Evolutionary conservation across 2,888 invertebrate genomes (phyloP).

Genomic region (Clivina fossor): DNA sequence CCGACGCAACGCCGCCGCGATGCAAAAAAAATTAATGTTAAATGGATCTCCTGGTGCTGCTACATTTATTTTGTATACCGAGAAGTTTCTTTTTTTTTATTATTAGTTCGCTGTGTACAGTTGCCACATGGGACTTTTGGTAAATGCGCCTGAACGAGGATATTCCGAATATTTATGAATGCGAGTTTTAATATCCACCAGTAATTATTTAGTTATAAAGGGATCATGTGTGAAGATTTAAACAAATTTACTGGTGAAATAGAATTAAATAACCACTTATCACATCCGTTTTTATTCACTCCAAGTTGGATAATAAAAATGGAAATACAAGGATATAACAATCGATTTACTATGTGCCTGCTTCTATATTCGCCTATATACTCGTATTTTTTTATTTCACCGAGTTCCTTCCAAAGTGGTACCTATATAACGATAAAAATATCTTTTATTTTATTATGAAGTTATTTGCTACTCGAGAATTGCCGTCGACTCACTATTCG

Average conservation of each 20-base stretch:
- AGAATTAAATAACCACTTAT: too few species aligned
- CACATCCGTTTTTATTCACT: too few species aligned
- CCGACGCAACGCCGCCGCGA: background rate
- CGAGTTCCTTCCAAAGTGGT: too few species aligned
- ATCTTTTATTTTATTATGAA: too few species aligned
- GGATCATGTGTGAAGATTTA: constrained; percentile 6
- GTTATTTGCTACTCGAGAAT: too few species aligned
- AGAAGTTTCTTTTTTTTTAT: constrained; percentile 20
- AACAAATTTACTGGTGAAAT: constrained; percentile 10
- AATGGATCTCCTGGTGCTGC: constrained; percentile 27
- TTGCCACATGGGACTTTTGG: constrained; percentile 21
- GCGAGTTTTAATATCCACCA: constrained; percentile 12
- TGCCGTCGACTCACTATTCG: too few species aligned
- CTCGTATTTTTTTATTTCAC: too few species aligned
- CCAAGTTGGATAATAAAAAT: too few species aligned
- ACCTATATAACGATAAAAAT: too few species aligned
- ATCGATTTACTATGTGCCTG: too few species aligned
- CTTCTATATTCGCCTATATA: too few species aligned
- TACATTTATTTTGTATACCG: constrained; percentile 23
- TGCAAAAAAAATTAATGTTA: constrained; percentile 10
- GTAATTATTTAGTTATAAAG: constrained; percentile 26
- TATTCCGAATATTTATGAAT: constrained; percentile 24
- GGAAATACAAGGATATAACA: too few species aligned
- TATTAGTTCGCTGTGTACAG: constrained; percentile 14
- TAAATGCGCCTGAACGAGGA: constrained; percentile 6